phyloP scores from a whole-genome alignment of 1,140 invertebrate species.

The Hyles vespertilio region DNA sequence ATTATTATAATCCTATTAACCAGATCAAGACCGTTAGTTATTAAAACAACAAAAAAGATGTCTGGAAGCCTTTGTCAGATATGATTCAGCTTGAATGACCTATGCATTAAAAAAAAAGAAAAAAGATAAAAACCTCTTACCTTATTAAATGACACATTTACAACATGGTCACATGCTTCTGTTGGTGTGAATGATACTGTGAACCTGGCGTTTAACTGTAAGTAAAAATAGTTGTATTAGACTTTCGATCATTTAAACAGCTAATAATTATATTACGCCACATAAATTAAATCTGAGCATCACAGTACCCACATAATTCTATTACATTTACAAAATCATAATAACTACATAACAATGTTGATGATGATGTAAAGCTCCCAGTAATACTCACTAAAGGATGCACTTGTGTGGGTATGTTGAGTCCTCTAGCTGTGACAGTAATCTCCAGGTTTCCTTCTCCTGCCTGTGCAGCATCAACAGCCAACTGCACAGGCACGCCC shows the following conservation, averaged over 20 bases:
- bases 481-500: conserved; percentile 92
- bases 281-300: too few species aligned
- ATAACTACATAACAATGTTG: too few species aligned
- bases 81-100: not conserved
- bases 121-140: conserved; percentile 53
- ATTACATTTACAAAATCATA: too few species aligned
- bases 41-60: too few species aligned
- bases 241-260: conserved; percentile 5
- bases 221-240: conserved; percentile 26
- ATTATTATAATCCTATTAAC: too few species aligned
- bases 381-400: conserved; percentile 87
- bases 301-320: too few species aligned
- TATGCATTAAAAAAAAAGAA: not conserved
- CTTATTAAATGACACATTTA: conserved; percentile 98
- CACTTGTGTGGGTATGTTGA: conserved; percentile 98
- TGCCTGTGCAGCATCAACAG: conserved; percentile 96
- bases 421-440: conserved; percentile 93
- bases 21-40: too few species aligned
- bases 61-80: too few species aligned
- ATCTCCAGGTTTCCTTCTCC: conserved; percentile 99
- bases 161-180: conserved; percentile 94
- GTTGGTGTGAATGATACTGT: conserved; percentile 97
- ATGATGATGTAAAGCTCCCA: too few species aligned
- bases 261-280: not conserved
- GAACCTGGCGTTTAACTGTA: conserved; percentile 84